phyloP scores from a whole-genome alignment of 1,140 invertebrate genomes.

The Caenorhabditis remanei region DNA sequence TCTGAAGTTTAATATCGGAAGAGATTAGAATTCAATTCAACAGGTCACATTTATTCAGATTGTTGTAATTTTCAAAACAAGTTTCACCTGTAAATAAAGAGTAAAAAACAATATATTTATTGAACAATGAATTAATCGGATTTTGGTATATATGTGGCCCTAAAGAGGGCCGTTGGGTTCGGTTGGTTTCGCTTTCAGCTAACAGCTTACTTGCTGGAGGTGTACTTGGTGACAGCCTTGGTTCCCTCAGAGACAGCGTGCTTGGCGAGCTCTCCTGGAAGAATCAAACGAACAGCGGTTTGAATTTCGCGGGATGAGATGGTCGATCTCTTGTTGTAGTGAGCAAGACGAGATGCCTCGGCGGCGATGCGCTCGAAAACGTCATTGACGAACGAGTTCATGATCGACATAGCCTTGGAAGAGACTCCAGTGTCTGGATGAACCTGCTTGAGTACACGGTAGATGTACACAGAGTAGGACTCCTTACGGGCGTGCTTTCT shows the following conservation, averaged over 20 bases:
- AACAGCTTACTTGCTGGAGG: constrained; percentile 63
- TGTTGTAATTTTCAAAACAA: too few relatives aligned
- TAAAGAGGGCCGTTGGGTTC: constrained; percentile 21
- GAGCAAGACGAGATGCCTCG: constrained; percentile 83
- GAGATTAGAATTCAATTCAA: too few relatives aligned
- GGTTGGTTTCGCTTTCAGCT: neutral
- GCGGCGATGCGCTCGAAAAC: constrained; percentile 83
- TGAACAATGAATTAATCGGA: constrained; percentile 2
- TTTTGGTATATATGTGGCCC: neutral
- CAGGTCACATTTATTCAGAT: too few relatives aligned
- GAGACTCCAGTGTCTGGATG: constrained; percentile 80
- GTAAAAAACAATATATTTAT: neutral
- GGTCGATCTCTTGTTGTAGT: constrained; percentile 83
- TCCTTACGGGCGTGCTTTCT: constrained; percentile 78
- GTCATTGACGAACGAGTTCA: constrained; percentile 83
- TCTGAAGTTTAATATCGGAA: too few relatives aligned
- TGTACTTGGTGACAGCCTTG: constrained; percentile 67
- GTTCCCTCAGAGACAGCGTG: constrained; percentile 66
- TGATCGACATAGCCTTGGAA: constrained; percentile 82
- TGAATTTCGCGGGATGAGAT: constrained; percentile 79
- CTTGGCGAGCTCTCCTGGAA: constrained; percentile 74
- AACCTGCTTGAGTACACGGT: constrained; percentile 76
- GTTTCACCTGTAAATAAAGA: too few relatives aligned
- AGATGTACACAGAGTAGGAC: constrained; percentile 75
- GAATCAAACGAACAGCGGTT: constrained; percentile 78